Evolutionary conservation across 2,113 vertebrate species (phyloP).

Genomic region (Nothocercus nigrocapillus): DNA sequence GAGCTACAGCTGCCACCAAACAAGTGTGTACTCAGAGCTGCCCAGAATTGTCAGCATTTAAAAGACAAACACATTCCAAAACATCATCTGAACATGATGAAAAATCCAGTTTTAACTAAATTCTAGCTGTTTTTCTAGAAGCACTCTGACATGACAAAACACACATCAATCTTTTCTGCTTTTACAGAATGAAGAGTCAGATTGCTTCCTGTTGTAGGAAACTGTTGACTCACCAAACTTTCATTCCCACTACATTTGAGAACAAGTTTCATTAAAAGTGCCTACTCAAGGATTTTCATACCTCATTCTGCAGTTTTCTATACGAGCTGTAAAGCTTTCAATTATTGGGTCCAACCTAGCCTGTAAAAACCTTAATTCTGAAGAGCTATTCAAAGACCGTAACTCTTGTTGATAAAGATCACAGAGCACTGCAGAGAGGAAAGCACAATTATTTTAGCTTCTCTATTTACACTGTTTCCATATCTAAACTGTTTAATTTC

Average conservation of each 20-base stretch:
- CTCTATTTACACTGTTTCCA: background rate
- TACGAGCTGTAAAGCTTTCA: background rate
- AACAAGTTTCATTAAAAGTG: constrained; percentile 29
- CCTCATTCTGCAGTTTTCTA: constrained; percentile 26
- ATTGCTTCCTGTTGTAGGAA: constrained; percentile 24
- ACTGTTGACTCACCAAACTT: constrained; percentile 42
- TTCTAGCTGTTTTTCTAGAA: background rate
- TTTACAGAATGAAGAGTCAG: background rate
- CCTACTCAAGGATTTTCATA: constrained; percentile 17
- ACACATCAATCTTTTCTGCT: background rate
- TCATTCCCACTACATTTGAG: constrained; percentile 23
- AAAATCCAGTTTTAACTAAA: background rate
- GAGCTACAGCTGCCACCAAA: background rate
- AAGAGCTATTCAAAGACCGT: background rate
- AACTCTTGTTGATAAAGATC: background rate
- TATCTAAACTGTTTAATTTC: background rate
- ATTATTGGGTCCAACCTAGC: background rate
- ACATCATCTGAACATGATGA: background rate
- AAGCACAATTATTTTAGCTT: background rate
- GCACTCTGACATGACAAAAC: background rate
- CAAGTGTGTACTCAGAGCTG: background rate
- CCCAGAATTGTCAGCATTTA: background rate
- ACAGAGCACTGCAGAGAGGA: background rate
- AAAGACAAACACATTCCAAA: background rate
- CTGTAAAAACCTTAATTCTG: background rate